Conservation (phyloP, 1,140 invertebrate species). For the Caenorhabditis brenneri region DNA sequence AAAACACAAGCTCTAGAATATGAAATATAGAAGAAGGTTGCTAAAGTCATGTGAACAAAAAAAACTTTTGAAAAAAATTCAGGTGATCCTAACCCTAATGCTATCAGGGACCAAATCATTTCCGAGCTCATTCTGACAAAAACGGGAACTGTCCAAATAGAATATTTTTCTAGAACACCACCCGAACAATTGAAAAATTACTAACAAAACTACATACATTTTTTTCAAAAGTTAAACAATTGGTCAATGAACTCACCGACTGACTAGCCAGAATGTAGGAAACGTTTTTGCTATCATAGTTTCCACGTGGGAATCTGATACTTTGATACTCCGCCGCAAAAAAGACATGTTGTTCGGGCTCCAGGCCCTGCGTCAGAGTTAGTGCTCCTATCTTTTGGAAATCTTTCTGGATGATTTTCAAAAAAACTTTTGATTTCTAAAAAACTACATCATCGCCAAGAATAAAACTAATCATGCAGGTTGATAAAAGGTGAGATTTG, state of each 20-base stretch:
- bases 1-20: too few relatives aligned
- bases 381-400: background rate
- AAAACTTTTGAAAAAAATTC: too few relatives aligned
- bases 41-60: too few relatives aligned
- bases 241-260: conserved; percentile 21
- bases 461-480: background rate
- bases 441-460: background rate
- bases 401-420: conserved; percentile 17
- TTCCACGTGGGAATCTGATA: conserved; percentile 33
- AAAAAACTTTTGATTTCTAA: background rate
- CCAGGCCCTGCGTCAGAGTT: conserved; percentile 15
- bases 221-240: background rate
- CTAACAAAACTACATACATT: background rate
- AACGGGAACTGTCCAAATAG: too few relatives aligned
- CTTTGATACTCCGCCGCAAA: conserved; percentile 5
- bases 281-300: background rate
- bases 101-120: too few relatives aligned
- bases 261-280: background rate
- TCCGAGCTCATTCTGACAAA: too few relatives aligned
- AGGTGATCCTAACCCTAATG: too few relatives aligned
- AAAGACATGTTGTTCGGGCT: background rate
- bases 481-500: background rate
- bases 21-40: too few relatives aligned
- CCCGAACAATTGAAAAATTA: background rate
- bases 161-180: too few relatives aligned